A percentile compares a stretch with the other conserved stretches of the same genome.
These are phyloP conservation scores for Pseudochaenichthys georgianus DNA, from an alignment of 2,797 vertebrate species.

Conservation along the genomic window DNA sequence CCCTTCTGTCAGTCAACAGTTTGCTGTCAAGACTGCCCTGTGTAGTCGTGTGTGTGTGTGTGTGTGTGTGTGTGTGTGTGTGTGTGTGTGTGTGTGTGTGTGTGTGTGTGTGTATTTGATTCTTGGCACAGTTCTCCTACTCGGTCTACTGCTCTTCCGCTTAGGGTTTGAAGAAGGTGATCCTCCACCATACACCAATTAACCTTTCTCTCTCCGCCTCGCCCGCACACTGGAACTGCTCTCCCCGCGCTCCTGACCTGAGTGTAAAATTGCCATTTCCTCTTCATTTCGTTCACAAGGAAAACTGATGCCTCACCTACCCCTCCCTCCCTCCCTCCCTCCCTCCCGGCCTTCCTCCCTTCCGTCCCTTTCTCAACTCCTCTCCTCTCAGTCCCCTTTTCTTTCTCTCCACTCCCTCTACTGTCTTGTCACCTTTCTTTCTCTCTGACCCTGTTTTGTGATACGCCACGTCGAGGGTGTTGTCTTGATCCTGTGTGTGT, in stretches of 20 bases:
- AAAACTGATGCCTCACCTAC: constrained; percentile 67
- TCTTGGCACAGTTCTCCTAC: constrained; percentile 43
- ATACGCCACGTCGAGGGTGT: constrained; percentile 64
- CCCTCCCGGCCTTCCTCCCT: constrained; percentile 13
- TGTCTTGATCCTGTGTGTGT: constrained; percentile 55
- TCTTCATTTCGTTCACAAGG: constrained; percentile 69
- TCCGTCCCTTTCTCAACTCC: constrained; percentile 29
- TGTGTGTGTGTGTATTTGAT: constrained; percentile 27
- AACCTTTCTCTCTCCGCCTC: constrained; percentile 58
- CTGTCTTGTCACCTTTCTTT: constrained; percentile 56
- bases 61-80: constrained; percentile 1
- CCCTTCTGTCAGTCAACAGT: constrained; percentile 21
- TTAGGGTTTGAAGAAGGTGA: constrained; percentile 53
- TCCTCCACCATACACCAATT: constrained; percentile 60
- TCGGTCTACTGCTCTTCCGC: constrained; percentile 56
- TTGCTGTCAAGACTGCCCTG: constrained; percentile 30
- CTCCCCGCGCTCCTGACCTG: constrained; percentile 70
- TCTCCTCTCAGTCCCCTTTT: constrained; percentile 34
- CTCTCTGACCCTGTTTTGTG: constrained; percentile 61
- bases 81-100: constrained; percentile 7
- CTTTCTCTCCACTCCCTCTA: constrained; percentile 22
- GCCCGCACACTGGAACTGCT: constrained; percentile 22
- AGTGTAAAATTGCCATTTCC: constrained; percentile 74
- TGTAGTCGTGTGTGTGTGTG: not conserved
- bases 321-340: constrained; percentile 17